Evolutionary conservation across 2,113 vertebrate species (phyloP).

Genomic region (Proteles cristata): DNA sequence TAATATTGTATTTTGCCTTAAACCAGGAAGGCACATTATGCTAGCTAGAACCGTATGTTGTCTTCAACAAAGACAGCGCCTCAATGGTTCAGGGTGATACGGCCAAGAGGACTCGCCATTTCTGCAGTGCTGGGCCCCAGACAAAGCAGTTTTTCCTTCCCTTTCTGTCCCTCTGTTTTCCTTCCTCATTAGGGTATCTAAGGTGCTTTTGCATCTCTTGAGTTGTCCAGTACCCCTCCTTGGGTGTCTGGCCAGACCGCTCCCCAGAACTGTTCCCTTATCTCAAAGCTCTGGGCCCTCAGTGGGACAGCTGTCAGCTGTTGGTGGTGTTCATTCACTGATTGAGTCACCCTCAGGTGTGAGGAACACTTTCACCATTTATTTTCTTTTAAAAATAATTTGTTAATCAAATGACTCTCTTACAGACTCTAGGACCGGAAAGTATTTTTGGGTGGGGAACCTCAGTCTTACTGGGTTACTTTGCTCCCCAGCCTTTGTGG

Average conservation of each 20-base stretch:
- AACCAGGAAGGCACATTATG: neutral
- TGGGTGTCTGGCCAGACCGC: neutral
- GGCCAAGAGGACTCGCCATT: rapidly evolving
- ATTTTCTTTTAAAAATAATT: neutral
- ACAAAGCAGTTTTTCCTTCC: neutral
- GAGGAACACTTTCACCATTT: neutral
- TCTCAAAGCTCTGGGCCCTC: neutral
- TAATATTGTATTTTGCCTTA: neutral
- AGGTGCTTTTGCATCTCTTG: neutral
- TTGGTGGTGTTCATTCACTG: neutral
- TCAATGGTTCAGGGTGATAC: too few relatives aligned
- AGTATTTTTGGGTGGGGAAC: neutral
- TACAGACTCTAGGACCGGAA: neutral
- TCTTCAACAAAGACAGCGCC: neutral
- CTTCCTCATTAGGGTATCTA: neutral
- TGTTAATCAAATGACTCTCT: neutral
- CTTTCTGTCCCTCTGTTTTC: neutral
- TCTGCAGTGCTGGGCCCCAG: too few relatives aligned
- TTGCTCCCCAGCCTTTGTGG: neutral
- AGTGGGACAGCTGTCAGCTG: neutral
- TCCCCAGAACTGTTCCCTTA: neutral
- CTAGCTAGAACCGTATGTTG: neutral
- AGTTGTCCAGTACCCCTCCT: neutral
- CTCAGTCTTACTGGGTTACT: neutral
- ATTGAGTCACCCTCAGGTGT: neutral